A percentile compares a stretch with the other conserved stretches of the same genome.
phyloP scores from a whole-genome alignment of 2,888 invertebrate species.

The Latheticus oryzae region DNA sequence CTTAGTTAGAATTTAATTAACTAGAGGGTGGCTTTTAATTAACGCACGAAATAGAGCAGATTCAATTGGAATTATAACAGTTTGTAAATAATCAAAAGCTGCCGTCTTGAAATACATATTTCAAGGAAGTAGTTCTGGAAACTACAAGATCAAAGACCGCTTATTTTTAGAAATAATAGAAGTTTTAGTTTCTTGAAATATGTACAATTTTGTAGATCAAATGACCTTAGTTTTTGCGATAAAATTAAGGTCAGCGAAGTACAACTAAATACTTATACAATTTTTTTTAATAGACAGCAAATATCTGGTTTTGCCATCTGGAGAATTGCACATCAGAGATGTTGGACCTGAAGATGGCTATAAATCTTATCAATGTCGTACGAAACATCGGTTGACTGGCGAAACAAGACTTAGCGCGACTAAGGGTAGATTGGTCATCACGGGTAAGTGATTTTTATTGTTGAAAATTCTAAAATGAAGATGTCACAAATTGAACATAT shows the following conservation, averaged over 20 bases:
- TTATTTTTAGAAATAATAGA: no score
- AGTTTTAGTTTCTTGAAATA: background rate
- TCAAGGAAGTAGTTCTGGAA: constrained; percentile 13
- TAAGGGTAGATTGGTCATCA: constrained; percentile 93
- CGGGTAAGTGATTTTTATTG: constrained; percentile 78
- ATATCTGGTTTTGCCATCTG: constrained; percentile 93
- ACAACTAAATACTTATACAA: constrained; percentile 32
- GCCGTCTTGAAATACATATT: constrained; percentile 9
- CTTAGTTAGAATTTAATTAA: constrained; percentile 6
- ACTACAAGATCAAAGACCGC: background rate
- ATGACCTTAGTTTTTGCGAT: no score
- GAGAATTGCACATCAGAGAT: constrained; percentile 95
- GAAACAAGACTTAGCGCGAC: constrained; percentile 93
- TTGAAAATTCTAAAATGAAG: constrained; percentile 10
- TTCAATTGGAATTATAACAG: background rate
- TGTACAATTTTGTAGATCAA: background rate
- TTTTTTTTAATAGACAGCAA: constrained; percentile 83
- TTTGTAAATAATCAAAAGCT: constrained; percentile 22
- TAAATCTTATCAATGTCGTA: constrained; percentile 93
- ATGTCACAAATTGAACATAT: constrained; percentile 31
- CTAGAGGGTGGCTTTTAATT: constrained; percentile 16
- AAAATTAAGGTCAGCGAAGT: background rate
- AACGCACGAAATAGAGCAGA: constrained; percentile 12
- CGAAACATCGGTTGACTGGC: constrained; percentile 91
- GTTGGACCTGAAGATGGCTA: constrained; percentile 95